Conservation (phyloP, 2,113 vertebrate species). For the Pelmatolapia mariae region DNA sequence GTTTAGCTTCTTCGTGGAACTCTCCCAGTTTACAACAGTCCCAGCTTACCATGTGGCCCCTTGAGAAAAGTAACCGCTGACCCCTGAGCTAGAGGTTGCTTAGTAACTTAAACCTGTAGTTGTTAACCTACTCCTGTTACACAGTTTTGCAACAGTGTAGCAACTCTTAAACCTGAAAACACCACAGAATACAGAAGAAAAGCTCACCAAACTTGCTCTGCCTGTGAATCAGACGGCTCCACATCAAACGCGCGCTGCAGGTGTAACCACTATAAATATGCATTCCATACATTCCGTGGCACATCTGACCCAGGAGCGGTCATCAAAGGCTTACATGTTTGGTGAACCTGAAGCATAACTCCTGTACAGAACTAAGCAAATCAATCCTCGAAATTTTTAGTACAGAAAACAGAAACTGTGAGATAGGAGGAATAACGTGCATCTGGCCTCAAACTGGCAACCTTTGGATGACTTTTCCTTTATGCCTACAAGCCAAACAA, state of each 20-base stretch:
- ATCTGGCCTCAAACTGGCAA: not conserved
- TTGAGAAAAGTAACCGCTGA: not conserved
- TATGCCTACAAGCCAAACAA: not conserved
- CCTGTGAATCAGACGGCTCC: not conserved
- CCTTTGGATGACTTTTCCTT: not conserved
- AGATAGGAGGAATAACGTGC: accelerated
- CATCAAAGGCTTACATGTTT: not conserved
- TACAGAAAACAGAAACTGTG: not conserved
- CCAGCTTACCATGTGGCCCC: not conserved
- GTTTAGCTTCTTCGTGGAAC: not conserved
- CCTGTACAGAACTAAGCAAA: not conserved
- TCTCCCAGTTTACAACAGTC: not conserved
- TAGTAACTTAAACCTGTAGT: not conserved
- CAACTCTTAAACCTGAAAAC: not conserved
- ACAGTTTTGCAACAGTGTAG: not conserved
- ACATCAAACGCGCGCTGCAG: not conserved
- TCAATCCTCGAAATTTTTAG: not conserved
- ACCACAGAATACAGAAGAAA: not conserved
- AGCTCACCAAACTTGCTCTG: not conserved
- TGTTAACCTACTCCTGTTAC: not conserved
- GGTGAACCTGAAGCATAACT: not conserved
- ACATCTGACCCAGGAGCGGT: not conserved
- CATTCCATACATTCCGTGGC: not conserved
- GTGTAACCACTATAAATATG: not conserved
- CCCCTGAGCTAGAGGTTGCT: not conserved